phyloP scores from a whole-genome alignment of 2,888 invertebrate genomes.

The Drosophila ustulata region DNA sequence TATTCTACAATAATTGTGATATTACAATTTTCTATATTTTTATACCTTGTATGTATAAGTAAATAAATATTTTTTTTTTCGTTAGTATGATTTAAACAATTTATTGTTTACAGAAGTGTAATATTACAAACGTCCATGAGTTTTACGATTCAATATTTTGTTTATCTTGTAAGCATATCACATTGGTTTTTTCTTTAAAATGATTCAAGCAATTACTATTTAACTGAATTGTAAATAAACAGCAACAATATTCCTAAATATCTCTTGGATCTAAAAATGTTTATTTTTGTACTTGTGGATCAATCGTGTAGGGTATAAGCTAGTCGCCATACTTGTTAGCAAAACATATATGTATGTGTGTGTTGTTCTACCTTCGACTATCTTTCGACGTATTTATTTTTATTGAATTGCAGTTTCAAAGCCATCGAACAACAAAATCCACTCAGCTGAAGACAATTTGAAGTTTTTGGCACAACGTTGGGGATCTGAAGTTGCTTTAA shows the following conservation, averaged over 20 bases:
- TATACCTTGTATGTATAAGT: too few relatives aligned
- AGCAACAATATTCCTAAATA: too few relatives aligned
- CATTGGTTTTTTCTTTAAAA: too few relatives aligned
- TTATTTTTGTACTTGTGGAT: neutral
- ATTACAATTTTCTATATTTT: too few relatives aligned
- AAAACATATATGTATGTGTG: neutral
- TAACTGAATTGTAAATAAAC: too few relatives aligned
- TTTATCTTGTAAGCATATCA: too few relatives aligned
- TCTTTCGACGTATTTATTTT: slow-evolving; percentile 43
- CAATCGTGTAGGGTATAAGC: slow-evolving; percentile 3
- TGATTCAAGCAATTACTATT: too few relatives aligned
- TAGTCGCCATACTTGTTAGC: neutral
- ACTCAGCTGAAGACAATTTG: slow-evolving; percentile 53
- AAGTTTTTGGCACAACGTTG: slow-evolving; percentile 21
- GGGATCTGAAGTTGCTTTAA: slow-evolving; percentile 16
- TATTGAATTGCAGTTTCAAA: slow-evolving; percentile 66
- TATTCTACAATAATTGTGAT: too few relatives aligned
- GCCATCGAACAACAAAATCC: slow-evolving; percentile 71
- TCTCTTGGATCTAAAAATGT: neutral
- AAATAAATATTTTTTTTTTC: too few relatives aligned
- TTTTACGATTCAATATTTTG: too few relatives aligned
- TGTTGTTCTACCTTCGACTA: slow-evolving; percentile 57
- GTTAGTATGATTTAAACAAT: neutral
- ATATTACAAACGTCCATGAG: too few relatives aligned
- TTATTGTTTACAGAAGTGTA: too few relatives aligned